Conservation (phyloP, 2,888 invertebrate species). For the Drosophila pegasa region DNA sequence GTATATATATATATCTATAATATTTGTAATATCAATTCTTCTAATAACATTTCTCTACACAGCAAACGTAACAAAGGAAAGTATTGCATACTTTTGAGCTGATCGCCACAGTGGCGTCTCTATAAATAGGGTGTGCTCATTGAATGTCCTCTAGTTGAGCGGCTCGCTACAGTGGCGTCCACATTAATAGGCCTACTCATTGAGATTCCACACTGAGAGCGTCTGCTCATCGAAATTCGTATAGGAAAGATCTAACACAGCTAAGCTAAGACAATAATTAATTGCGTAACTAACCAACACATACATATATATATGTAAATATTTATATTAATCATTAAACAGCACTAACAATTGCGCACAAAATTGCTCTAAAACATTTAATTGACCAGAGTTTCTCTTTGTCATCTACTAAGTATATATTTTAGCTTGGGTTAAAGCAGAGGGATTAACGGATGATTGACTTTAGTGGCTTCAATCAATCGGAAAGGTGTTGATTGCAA, state of each 20-base stretch:
- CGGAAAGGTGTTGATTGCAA: slow-evolving; percentile 14
- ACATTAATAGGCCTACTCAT: background rate
- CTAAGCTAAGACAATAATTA: slow-evolving; percentile 42
- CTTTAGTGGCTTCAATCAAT: slow-evolving; percentile 41
- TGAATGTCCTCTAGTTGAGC: background rate
- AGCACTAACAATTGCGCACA: slow-evolving; percentile 74
- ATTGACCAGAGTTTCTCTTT: slow-evolving; percentile 69
- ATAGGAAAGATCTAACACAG: slow-evolving; percentile 46
- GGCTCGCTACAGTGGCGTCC: slow-evolving; percentile 22
- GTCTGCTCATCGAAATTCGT: slow-evolving; percentile 11
- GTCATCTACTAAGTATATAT: slow-evolving; percentile 56
- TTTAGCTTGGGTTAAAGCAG: slow-evolving; percentile 49
- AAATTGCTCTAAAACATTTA: slow-evolving; percentile 80
- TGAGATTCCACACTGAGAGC: slow-evolving; percentile 3
- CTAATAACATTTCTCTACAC: slow-evolving; percentile 37
- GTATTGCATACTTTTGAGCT: slow-evolving; percentile 69
- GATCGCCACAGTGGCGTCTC: slow-evolving; percentile 6
- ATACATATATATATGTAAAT: slow-evolving; percentile 12
- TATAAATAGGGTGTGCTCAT: background rate
- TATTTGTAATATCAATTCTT: slow-evolving; percentile 9
- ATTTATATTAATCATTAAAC: slow-evolving; percentile 55
- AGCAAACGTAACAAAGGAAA: slow-evolving; percentile 56
- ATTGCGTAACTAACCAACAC: slow-evolving; percentile 22
- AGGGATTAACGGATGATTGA: slow-evolving; percentile 54
- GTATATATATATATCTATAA: slow-evolving; percentile 24